A percentile compares a stretch with the other conserved stretches of the same genome.
These are phyloP conservation scores for Solen grandis DNA, from an alignment of 1,140 invertebrate species.

Conservation along the genomic window DNA sequence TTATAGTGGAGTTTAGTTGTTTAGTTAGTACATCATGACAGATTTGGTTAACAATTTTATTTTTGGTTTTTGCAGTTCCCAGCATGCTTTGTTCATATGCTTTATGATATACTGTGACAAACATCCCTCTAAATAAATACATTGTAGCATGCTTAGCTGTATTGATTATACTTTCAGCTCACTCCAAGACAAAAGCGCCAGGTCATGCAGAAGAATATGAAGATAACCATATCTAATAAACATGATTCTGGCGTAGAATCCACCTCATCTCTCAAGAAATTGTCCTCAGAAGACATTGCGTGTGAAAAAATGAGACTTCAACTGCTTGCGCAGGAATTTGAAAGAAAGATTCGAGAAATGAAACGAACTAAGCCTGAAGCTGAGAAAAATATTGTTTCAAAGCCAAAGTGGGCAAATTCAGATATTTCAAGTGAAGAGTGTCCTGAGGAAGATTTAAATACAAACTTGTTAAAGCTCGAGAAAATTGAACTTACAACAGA, in stretches of 20 bases:
- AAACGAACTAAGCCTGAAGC: conserved; percentile 57
- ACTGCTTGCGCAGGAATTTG: conserved; percentile 59
- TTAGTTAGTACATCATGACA: no score
- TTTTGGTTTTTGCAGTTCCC: no score
- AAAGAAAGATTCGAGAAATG: conserved; percentile 62
- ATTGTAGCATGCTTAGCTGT: no score
- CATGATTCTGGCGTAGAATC: conserved; percentile 7
- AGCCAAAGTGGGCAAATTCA: background rate
- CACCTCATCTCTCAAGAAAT: conserved; percentile 1
- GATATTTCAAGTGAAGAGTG: background rate
- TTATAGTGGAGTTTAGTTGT: no score
- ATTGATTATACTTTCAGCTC: no score
- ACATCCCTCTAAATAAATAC: no score
- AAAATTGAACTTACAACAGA: conserved; percentile 61
- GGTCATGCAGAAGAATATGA: background rate
- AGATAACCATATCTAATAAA: conserved; percentile 14
- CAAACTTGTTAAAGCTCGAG: conserved; percentile 53
- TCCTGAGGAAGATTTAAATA: conserved; percentile 4
- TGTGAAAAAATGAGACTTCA: conserved; percentile 65
- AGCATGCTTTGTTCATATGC: no score
- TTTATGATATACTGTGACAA: no score
- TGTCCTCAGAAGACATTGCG: conserved; percentile 40
- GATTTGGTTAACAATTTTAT: no score
- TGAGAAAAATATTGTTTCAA: conserved; percentile 12
- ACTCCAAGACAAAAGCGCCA: no score